A percentile compares a stretch with the other conserved stretches of the same genome.
Evolutionary conservation across 1,140 invertebrate genomes (phyloP).

Genomic region (Drosophila kepulauana): DNA sequence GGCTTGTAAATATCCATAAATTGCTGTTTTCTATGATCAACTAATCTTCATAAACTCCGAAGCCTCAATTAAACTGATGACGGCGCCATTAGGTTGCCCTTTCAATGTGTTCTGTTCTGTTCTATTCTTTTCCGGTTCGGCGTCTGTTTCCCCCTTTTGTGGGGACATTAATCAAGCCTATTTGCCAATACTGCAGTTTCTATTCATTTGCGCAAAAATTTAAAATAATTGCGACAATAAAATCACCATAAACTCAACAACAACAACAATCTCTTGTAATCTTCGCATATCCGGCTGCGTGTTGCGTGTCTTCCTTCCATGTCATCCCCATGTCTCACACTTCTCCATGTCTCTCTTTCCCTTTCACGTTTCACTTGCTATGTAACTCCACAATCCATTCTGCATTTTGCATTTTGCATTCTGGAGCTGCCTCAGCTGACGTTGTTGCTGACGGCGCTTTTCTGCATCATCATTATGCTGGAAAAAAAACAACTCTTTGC

Average conservation of each 20-base stretch:
- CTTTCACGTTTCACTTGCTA: neutral
- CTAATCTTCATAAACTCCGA: neutral
- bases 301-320: slow-evolving; percentile 42
- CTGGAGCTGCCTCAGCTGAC: slow-evolving; percentile 25
- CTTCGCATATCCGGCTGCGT: slow-evolving; percentile 64
- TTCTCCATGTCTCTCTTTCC: neutral
- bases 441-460: slow-evolving; percentile 36
- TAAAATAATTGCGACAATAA: slow-evolving; percentile 75
- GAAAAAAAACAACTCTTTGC: slow-evolving; percentile 39
- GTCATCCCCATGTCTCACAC: slow-evolving; percentile 19
- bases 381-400: slow-evolving; percentile 13
- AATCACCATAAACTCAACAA: slow-evolving; percentile 66
- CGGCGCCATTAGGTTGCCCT: slow-evolving; percentile 19
- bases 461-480: slow-evolving; percentile 72
- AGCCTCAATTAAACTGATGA: slow-evolving; percentile 12
- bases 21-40: slow-evolving; percentile 1
- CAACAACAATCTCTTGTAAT: slow-evolving; percentile 61
- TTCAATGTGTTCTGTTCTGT: slow-evolving; percentile 46
- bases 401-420: neutral
- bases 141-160: slow-evolving; percentile 23
- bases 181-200: slow-evolving; percentile 60
- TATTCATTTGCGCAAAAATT: slow-evolving; percentile 62
- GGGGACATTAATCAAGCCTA: slow-evolving; percentile 59
- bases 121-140: slow-evolving; percentile 46
- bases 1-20: neutral